phyloP scores from a whole-genome alignment of 1,140 invertebrate genomes.

The Bombus pascuorum region DNA sequence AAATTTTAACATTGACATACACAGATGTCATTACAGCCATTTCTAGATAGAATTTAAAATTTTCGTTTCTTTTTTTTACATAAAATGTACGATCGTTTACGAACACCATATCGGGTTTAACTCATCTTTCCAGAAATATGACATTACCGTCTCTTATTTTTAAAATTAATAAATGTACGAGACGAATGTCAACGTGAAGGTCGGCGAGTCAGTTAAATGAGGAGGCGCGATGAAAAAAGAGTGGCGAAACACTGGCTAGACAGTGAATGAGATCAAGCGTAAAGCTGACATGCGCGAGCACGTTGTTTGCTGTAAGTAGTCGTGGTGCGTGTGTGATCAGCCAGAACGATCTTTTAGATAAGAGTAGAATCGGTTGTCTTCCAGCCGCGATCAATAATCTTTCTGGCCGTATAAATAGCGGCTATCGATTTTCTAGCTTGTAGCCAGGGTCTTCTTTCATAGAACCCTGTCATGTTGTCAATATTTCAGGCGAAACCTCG shows the following conservation, averaged over 20 bases:
- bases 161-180: too few species aligned
- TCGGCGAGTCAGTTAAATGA: not conserved
- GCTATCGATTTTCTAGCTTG: conserved; percentile 53
- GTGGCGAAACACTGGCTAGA: not conserved
- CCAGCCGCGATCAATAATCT: conserved; percentile 61
- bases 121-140: too few species aligned
- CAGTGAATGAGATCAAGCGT: not conserved
- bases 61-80: too few species aligned
- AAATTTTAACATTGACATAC: too few species aligned
- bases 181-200: not conserved
- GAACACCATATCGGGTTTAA: too few species aligned
- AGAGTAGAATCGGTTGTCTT: conserved; percentile 43
- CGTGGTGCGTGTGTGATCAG: not conserved
- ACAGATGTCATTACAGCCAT: too few species aligned
- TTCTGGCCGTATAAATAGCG: conserved; percentile 58
- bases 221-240: not conserved
- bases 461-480: conserved; percentile 18
- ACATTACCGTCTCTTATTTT: too few species aligned
- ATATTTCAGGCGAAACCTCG: conserved; percentile 46
- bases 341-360: conserved; percentile 37
- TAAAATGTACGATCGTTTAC: too few species aligned
- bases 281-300: not conserved
- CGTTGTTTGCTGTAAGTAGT: not conserved
- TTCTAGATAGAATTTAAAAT: too few species aligned
- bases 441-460: conserved; percentile 33